phyloP scores from a whole-genome alignment of 2,888 invertebrate species.

The Drosophila meridiana region DNA sequence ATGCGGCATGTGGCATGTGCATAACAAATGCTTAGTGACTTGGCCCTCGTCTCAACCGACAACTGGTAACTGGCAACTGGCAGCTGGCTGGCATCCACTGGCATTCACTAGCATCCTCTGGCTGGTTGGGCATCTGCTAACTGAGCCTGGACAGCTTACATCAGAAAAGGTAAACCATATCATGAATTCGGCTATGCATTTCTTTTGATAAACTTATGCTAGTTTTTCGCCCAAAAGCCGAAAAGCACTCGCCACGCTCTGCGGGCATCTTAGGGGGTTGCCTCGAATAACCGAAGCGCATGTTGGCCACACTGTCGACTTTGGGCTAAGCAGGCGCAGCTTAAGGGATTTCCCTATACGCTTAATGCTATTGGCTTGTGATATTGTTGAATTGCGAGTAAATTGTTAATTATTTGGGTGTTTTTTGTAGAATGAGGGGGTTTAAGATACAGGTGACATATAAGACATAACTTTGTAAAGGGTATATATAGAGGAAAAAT shows the following conservation, averaged over 20 bases:
- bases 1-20: slow-evolving; percentile 53
- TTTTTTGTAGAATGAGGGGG: background rate
- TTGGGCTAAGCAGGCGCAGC: background rate
- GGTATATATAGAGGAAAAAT: no score
- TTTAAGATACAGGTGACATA: background rate
- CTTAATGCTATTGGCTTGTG: slow-evolving; percentile 7
- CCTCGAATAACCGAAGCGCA: slow-evolving; percentile 13
- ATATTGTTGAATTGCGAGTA: background rate
- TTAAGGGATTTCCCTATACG: slow-evolving; percentile 19
- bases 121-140: slow-evolving; percentile 51
- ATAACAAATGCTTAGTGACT: slow-evolving; percentile 79
- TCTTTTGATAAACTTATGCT: slow-evolving; percentile 47
- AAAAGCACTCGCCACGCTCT: slow-evolving; percentile 23
- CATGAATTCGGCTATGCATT: slow-evolving; percentile 73
- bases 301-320: slow-evolving; percentile 13
- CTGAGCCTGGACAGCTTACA: slow-evolving; percentile 57
- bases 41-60: slow-evolving; percentile 57
- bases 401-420: slow-evolving; percentile 18
- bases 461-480: background rate
- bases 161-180: slow-evolving; percentile 70
- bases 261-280: background rate
- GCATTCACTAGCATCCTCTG: slow-evolving; percentile 5
- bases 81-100: slow-evolving; percentile 22
- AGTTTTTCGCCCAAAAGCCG: slow-evolving; percentile 25
- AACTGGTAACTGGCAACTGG: slow-evolving; percentile 34